Base-by-base conservation (phyloP, 2,888 invertebrate species). In the Orthosia gothica region DNA sequence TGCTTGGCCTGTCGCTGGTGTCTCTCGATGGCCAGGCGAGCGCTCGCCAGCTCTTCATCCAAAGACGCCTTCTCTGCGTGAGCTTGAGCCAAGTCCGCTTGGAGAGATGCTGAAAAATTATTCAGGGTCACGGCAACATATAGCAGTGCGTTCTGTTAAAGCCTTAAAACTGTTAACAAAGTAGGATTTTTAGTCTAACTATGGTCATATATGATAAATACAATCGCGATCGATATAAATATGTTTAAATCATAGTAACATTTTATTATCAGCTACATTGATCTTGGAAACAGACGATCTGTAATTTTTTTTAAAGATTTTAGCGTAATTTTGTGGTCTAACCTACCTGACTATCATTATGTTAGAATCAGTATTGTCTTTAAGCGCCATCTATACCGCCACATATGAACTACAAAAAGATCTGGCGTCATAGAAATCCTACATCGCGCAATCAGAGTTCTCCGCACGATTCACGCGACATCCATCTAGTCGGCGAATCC, bases 51-150 rank as follows among this genome's bases (percentile, higher is more conserved):
- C 88, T 98, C 98, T 89, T 98, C 98, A 83, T 98, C 98, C 13
- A 98, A 92, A 0, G 98, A 97, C 49, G 98, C 98, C 88, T 98
- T 98, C 90, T 98, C 98, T 0, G 98, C 98, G 67, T 98, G 97
- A 9, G 97, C 97, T 87, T 98, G 98, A 11, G 98, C 97, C 81
- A 98, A 94, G 88, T 98, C 98, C 0, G 98, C 98, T 92, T 98
- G 98, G 61, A 98, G 97, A 50, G 97, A 97, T 12, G 97, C 98
- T 98, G 92, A 5, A 93, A 16, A 50, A 23, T 50, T 0, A 57
- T 32, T 58, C 18, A 58, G 58, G 12, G 2, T 40, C 9, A 3
- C 32, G 12, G 9, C 3, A 32, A 40, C 4, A 18, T 18, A 58
- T 12, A 26, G 26, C 23, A 15, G 23, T 55, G 13, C 5, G 23